phyloP scores from a whole-genome alignment of 2,888 invertebrate species.

The Caenorhabditis doughertyi region DNA sequence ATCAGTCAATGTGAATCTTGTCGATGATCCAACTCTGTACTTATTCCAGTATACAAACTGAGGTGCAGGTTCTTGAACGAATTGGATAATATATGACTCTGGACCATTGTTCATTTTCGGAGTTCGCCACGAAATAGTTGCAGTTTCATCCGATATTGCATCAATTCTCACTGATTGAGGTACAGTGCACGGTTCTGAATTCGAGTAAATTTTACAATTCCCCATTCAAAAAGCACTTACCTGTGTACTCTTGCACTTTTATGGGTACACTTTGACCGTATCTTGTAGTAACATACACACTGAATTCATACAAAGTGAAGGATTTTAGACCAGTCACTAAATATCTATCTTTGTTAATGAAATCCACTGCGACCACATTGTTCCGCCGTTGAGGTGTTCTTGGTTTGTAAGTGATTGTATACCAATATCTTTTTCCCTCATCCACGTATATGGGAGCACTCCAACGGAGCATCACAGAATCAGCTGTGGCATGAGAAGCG shows the following conservation, averaged over 20 bases:
- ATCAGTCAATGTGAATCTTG: slow-evolving; percentile 78
- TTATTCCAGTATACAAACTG: slow-evolving; percentile 80
- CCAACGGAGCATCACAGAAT: slow-evolving; percentile 80
- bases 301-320: slow-evolving; percentile 82
- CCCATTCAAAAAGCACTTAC: slow-evolving; percentile 46
- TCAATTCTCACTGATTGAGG: slow-evolving; percentile 79
- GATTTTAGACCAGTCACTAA: slow-evolving; percentile 74
- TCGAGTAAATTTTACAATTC: no score
- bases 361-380: slow-evolving; percentile 79
- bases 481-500: slow-evolving; percentile 80
- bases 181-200: slow-evolving; percentile 81
- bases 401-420: slow-evolving; percentile 80
- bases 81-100: slow-evolving; percentile 81
- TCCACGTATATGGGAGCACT: slow-evolving; percentile 76
- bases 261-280: slow-evolving; percentile 78
- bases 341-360: slow-evolving; percentile 78
- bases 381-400: slow-evolving; percentile 79
- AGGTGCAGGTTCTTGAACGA: slow-evolving; percentile 81
- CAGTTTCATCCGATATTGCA: slow-evolving; percentile 80
- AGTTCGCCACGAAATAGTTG: slow-evolving; percentile 80
- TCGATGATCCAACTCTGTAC: slow-evolving; percentile 75
- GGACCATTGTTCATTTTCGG: slow-evolving; percentile 82
- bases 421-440: slow-evolving; percentile 80
- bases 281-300: slow-evolving; percentile 78
- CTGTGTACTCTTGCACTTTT: slow-evolving; percentile 81